These are phyloP conservation scores for Melanerpes aurifrons DNA, from an alignment of 2,113 vertebrate genomes.

Conservation along the genomic window DNA sequence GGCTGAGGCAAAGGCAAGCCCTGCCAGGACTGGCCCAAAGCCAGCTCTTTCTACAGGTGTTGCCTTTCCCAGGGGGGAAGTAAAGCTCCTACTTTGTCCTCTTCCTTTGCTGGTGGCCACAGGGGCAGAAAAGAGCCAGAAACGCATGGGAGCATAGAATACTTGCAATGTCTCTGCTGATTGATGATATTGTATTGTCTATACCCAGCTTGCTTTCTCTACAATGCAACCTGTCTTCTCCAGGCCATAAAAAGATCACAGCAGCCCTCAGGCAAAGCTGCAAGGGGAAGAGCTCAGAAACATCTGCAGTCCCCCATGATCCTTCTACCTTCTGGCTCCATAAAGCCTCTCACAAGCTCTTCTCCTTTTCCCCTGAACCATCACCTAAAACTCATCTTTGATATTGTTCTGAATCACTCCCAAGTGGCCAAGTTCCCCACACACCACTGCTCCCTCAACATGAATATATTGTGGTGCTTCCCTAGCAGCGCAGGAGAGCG, in stretches of 20 bases:
- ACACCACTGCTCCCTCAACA: fast-evolving
- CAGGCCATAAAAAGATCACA: neutral
- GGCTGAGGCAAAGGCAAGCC: neutral
- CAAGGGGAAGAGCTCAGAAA: neutral
- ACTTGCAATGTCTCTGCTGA: neutral
- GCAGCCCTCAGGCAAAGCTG: neutral
- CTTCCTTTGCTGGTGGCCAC: neutral
- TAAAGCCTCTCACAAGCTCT: neutral
- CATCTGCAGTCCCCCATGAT: neutral
- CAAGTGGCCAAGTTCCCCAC: neutral
- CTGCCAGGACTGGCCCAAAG: neutral
- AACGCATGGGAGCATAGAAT: neutral
- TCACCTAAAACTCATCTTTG: neutral
- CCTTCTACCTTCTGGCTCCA: neutral
- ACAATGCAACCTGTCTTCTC: neutral
- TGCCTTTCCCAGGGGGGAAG: neutral
- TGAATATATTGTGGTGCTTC: neutral
- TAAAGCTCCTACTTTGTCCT: neutral
- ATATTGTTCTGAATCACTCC: neutral
- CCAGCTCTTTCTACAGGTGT: neutral
- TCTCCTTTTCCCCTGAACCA: neutral
- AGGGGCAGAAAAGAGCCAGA: neutral
- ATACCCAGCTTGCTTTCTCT: neutral
- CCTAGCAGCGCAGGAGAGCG: neutral
- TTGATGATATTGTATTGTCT: fast-evolving